phyloP scores from a whole-genome alignment of 2,797 vertebrate species.

The Eulemur rubriventer region DNA sequence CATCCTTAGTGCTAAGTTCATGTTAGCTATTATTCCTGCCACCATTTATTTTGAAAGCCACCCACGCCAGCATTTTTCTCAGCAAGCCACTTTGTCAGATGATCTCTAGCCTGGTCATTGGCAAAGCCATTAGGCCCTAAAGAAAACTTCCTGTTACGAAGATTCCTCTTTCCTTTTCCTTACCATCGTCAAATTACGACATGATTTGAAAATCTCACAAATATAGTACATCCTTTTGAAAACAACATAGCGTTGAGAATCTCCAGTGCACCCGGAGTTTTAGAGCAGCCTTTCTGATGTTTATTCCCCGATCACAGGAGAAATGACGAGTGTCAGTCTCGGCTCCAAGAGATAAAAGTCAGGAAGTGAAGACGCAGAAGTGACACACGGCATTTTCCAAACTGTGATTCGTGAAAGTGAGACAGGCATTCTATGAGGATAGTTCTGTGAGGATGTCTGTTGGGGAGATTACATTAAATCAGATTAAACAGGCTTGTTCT shows the following conservation, averaged over 20 bases:
- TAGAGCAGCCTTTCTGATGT: neutral
- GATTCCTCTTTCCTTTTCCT: neutral
- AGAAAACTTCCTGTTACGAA: slow-evolving; percentile 31
- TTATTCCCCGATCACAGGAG: neutral
- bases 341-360: neutral
- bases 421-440: neutral
- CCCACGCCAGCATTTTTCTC: neutral
- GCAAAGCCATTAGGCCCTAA: neutral
- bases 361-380: neutral
- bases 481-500: neutral
- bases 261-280: neutral
- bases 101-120: neutral
- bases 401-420: neutral
- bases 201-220: neutral
- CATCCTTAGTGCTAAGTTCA: neutral
- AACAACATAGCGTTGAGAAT: neutral
- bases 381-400: neutral
- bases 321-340: neutral
- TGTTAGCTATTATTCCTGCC: neutral
- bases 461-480: neutral
- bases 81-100: neutral
- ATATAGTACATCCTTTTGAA: neutral
- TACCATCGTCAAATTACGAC: neutral
- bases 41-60: neutral
- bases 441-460: neutral